Conservation (phyloP, 2,113 vertebrate species). For the Ammodytes dubius region DNA sequence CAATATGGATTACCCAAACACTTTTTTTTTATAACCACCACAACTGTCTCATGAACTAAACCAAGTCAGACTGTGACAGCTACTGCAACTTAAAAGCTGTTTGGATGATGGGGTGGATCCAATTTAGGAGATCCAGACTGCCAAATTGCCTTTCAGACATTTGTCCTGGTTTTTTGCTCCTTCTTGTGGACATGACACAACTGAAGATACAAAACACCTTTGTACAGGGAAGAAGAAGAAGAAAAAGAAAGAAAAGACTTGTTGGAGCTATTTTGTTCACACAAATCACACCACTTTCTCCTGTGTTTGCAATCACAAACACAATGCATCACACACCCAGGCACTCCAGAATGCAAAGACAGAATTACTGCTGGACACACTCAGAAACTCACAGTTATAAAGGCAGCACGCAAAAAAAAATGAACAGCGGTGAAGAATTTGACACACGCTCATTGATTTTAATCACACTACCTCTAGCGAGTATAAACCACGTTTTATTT, state of each 20-base stretch:
- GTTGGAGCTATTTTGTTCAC: background rate
- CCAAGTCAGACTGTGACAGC: background rate
- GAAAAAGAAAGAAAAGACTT: background rate
- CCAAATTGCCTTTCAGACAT: background rate
- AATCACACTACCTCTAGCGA: background rate
- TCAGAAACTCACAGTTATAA: background rate
- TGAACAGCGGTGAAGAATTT: conserved; percentile 7
- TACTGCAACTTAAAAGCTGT: background rate
- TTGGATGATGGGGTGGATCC: conserved; percentile 6
- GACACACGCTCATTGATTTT: conserved; percentile 7
- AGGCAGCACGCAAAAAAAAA: background rate
- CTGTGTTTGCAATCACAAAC: conserved; percentile 1
- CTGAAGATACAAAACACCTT: background rate
- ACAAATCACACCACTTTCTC: background rate
- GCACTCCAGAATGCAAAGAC: background rate
- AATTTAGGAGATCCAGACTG: conserved; percentile 15
- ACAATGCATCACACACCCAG: background rate
- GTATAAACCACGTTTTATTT: conserved; percentile 7
- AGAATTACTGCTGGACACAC: background rate
- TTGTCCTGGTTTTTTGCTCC: conserved; percentile 10
- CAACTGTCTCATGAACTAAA: background rate
- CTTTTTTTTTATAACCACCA: background rate
- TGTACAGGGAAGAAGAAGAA: background rate
- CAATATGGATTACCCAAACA: background rate
- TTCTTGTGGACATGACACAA: background rate